Evolutionary conservation across 1,140 invertebrate species (phyloP), one percentile per base, ranked within the genome.

Genomic region (Neocloeon triangulifer): DNA sequence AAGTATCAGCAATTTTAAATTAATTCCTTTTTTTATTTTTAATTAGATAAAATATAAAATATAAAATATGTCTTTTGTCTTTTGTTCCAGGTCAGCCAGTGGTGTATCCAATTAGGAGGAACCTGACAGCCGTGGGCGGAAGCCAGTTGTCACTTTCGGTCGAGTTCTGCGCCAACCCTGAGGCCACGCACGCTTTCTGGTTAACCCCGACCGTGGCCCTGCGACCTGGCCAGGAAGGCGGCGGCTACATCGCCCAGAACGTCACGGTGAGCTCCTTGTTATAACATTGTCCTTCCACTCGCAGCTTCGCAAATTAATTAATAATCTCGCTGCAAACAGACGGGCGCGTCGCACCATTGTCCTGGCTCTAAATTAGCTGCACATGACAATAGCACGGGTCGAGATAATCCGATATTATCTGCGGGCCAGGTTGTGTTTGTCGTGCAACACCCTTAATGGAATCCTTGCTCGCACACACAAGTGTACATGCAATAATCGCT

Each of bases 91-190:
- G 66, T 26, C 52, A 53, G 28, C 66, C 66, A 13, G 56, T 61
- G 39, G 55, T 67, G 17, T 56, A 61, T 36, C 59, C 62, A 5
- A 47, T 52, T 12, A 59, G 54, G 33, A 55, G 54, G 30, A 58
- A 55, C 2, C 44, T 66, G 36, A 59, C 55, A 33, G 61, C 59
- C 2, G 52, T 61, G 27, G 51, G 60, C 29, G 66, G 66, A 2
- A 51, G 61, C 23, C 41, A 53, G 1, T 42, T 64, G 25, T 50
- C 55, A 29, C 43, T 69, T 2, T 47, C 56, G 18, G 58, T 63
- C 3, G 61, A 65, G 37, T 63, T 65, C 39, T 69, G 66, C 43
- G 59, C 64, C 13, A 60, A 61, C 34, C 65, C 64, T 0, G 46
- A 48, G 23, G 60, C 62, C 34, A 57, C 52, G 3, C 54, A 56